Evolutionary conservation across 2,797 vertebrate species (phyloP).

Genomic region (Chloroceryle amazona): DNA sequence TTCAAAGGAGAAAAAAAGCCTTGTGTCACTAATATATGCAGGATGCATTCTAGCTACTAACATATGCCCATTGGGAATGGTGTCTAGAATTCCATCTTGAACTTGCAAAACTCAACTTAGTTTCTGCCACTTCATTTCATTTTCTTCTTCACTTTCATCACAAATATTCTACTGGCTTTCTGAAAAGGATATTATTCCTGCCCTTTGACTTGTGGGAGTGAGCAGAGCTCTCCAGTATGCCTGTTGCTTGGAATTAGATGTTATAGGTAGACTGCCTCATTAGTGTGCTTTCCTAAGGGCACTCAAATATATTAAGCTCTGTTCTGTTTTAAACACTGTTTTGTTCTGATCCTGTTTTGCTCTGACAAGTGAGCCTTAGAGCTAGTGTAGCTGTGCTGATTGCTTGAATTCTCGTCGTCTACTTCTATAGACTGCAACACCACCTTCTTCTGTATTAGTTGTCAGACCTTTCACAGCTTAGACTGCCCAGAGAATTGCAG

Average conservation of each 20-base stretch:
- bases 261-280: not conserved
- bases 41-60: not conserved
- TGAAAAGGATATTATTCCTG: not conserved
- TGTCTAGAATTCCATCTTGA: not conserved
- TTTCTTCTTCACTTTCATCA: not conserved
- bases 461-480: not conserved
- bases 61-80: fast-evolving
- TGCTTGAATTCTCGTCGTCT: not conserved
- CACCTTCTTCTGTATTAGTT: not conserved
- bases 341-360: not conserved
- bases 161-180: not conserved
- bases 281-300: not conserved
- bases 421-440: not conserved
- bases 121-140: not conserved
- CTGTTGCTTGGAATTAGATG: not conserved
- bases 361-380: not conserved
- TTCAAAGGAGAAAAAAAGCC: not conserved
- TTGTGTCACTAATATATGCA: not conserved
- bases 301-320: not conserved
- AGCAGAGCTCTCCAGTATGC: not conserved
- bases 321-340: not conserved
- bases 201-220: not conserved
- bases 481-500: not conserved
- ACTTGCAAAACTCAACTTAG: not conserved
- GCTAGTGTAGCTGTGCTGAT: not conserved